Conservation (phyloP, 2,888 invertebrate species). For the Stramonita haemastoma region DNA sequence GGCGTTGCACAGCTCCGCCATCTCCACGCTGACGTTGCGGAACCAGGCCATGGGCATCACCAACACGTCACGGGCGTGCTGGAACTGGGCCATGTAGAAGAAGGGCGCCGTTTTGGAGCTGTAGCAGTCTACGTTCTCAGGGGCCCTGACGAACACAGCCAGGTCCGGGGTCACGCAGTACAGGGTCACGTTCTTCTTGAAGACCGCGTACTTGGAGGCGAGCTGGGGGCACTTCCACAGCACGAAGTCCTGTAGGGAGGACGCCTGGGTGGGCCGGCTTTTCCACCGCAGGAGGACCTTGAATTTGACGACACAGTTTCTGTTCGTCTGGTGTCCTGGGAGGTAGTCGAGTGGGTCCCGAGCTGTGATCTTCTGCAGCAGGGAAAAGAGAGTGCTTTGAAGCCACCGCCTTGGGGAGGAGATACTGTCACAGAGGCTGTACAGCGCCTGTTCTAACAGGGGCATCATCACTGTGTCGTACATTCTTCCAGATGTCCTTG, state of each 20-base stretch:
- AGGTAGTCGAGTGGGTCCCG: neutral
- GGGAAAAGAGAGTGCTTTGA: neutral
- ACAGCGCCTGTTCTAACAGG: neutral
- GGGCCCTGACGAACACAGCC: constrained; percentile 26
- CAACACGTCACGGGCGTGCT: constrained; percentile 51
- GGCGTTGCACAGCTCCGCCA: constrained; percentile 49
- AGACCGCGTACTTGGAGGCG: neutral
- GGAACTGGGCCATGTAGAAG: constrained; percentile 56
- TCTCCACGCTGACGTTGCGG: constrained; percentile 45
- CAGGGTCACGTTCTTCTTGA: neutral
- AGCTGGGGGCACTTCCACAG: neutral
- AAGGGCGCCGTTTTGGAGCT: constrained; percentile 52
- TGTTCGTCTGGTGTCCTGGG: neutral
- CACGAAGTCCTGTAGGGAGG: neutral
- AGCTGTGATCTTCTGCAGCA: neutral
- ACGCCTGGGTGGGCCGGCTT: neutral
- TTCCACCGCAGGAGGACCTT: constrained; percentile 3
- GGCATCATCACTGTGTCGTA: neutral
- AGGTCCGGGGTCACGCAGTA: constrained; percentile 8
- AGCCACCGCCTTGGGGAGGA: neutral
- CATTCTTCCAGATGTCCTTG: neutral
- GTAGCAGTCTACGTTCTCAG: constrained; percentile 50
- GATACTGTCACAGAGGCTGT: neutral
- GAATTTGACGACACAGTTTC: neutral
- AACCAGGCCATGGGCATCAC: constrained; percentile 52